These are phyloP conservation scores for Catocala fraxini DNA, from an alignment of 2,888 invertebrate species.

Conservation along the genomic window DNA sequence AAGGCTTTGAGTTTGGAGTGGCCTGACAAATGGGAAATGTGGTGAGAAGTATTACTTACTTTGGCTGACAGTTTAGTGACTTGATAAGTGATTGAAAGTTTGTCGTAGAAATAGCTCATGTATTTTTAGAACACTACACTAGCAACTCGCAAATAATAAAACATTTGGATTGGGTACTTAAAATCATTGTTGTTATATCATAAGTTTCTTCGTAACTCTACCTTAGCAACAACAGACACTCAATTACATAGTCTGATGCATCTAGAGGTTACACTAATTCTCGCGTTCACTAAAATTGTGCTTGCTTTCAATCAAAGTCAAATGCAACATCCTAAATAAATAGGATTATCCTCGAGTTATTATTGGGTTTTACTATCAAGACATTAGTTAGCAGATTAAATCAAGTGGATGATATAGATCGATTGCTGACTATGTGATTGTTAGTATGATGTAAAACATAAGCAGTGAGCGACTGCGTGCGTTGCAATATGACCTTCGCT, in stretches of 20 bases:
- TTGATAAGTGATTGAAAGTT: conserved; percentile 9
- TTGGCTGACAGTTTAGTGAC: not conserved
- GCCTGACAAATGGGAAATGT: conserved; percentile 35
- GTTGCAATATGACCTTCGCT: conserved; percentile 44
- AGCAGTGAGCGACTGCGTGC: conserved; percentile 32
- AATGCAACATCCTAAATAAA: conserved; percentile 60
- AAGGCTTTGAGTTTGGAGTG: conserved; percentile 33
- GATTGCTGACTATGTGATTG: conserved; percentile 62
- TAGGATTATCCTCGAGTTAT: conserved; percentile 72
- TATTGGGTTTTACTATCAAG: conserved; percentile 68
- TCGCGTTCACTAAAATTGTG: conserved; percentile 51
- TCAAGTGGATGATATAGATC: conserved; percentile 75
- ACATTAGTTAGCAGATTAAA: conserved; percentile 72
- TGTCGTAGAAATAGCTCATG: not conserved
- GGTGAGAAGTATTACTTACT: conserved; percentile 8
- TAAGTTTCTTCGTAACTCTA: conserved; percentile 2
- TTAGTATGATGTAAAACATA: conserved; percentile 49
- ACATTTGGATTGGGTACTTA: too few species aligned
- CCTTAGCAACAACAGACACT: conserved; percentile 13
- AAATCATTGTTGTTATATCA: too few species aligned
- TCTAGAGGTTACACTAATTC: conserved; percentile 42
- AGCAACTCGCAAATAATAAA: too few species aligned
- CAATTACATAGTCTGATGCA: conserved; percentile 29
- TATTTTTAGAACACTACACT: too few species aligned
- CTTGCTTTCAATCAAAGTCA: conserved; percentile 60